Base-by-base conservation (phyloP, 2,113 vertebrate species). In the Onychorhynchus coronatus region DNA sequence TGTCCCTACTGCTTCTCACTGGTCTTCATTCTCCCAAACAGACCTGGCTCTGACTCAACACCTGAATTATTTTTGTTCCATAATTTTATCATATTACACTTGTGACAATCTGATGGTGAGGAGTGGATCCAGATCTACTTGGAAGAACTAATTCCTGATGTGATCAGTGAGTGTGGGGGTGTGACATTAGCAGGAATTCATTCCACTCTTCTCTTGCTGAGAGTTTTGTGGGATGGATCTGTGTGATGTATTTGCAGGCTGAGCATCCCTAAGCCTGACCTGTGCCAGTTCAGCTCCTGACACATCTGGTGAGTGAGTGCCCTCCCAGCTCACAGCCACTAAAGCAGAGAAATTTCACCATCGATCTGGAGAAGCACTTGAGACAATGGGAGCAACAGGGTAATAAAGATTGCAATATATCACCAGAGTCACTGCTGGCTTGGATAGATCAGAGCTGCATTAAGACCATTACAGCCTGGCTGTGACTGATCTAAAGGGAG, bases 331-430 rank as follows among this genome's bases (percentile, higher is more conserved):
- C 31, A 79, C 5, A 61, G 80, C 93, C 89, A 84, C 88, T 93
- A 84, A 93, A 95, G 78, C 68, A 86, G 71, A 82, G 85, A 80
- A 66, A 92, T 92, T 94, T 95, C 84, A 61, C 80, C 93, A 97
- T 96, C 76, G 95, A 97, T 97, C 95, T 84, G 81, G 78, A 97
- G 93, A 93, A 97, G 85, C 89, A 96, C 95, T 98, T 98, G 96
- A 94, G 95, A 97, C 96, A 97, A 97, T 92, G 85, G 90, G 91
- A 97, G 91, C 96, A 97, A 89, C 92, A 97, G 92, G 95, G 85
- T 84, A 85, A 94, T 96, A 96, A 97, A 95, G 52, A 94, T 71
- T 79, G 96, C 85, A 96, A 93, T 93, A 96, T 87, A 94, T 87
- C 95, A 94, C 82, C 83, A 70, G 62, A 8, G 35, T 74, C 13